Evolutionary conservation across 1,140 invertebrate species (phyloP).

Genomic region (Cheumatopsyche charites): DNA sequence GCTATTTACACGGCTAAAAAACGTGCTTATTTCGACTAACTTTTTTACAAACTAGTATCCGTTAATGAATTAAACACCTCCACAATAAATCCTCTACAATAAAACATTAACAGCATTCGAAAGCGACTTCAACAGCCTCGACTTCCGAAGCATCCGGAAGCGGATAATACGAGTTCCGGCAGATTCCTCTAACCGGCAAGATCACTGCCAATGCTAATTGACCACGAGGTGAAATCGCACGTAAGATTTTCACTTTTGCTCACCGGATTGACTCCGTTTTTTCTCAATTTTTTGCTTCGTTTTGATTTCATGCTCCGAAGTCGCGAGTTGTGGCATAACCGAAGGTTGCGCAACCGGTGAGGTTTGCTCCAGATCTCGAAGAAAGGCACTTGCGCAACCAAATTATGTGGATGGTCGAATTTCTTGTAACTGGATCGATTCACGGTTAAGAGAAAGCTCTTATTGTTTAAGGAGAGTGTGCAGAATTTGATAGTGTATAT

Average conservation of each 20-base stretch:
- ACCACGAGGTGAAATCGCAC: conserved; percentile 17
- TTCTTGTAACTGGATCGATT: conserved; percentile 37
- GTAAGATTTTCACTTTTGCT: conserved; percentile 33
- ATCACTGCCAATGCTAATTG: conserved; percentile 38
- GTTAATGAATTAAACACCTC: too few relatives aligned
- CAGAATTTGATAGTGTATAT: too few relatives aligned
- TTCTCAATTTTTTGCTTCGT: not conserved
- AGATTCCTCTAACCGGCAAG: conserved; percentile 19
- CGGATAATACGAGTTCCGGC: not conserved
- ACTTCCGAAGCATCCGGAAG: not conserved
- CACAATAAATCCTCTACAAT: too few relatives aligned
- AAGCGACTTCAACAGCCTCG: not conserved
- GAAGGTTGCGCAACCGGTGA: conserved; percentile 20
- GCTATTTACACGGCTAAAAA: too few relatives aligned
- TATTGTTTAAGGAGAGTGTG: too few relatives aligned
- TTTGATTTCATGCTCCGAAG: not conserved
- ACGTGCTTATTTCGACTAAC: too few relatives aligned
- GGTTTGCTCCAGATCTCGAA: conserved; percentile 37
- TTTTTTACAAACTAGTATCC: too few relatives aligned
- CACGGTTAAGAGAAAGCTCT: conserved; percentile 44
- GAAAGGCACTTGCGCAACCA: conserved; percentile 42
- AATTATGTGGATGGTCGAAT: conserved; percentile 15
- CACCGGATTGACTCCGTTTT: not conserved
- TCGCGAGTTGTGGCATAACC: conserved; percentile 10
- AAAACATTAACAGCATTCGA: too few relatives aligned